Percentiles rank a stretch among this genome's conserved stretches.
These are phyloP conservation scores for Cecropterus lyciades DNA, from an alignment of 1,140 invertebrate genomes.

Conservation along the genomic window DNA sequence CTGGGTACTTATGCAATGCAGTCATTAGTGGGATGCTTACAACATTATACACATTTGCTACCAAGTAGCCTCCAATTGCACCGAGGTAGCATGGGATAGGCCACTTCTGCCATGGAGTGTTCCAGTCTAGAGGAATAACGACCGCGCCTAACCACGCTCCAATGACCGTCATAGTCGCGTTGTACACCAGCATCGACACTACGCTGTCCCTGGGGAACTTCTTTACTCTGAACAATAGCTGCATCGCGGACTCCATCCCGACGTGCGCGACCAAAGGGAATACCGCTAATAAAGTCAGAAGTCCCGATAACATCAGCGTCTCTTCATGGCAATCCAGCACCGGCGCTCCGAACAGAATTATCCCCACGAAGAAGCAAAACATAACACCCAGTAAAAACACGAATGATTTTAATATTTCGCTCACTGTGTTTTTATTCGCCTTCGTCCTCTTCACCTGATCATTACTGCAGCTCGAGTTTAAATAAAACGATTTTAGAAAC, in stretches of 20 bases:
- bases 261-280: constrained; percentile 87
- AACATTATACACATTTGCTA: constrained; percentile 85
- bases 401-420: constrained; percentile 64
- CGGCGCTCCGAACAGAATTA: constrained; percentile 91
- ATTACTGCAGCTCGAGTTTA: constrained; percentile 48
- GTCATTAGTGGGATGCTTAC: constrained; percentile 65
- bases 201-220: constrained; percentile 80
- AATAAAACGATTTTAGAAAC: constrained; percentile 71
- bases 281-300: constrained; percentile 88
- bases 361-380: constrained; percentile 85
- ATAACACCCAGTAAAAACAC: constrained; percentile 67
- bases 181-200: constrained; percentile 85
- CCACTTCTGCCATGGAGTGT: constrained; percentile 94
- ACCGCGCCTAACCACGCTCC: constrained; percentile 95
- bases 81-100: constrained; percentile 91
- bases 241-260: constrained; percentile 85
- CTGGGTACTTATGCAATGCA: constrained; percentile 63
- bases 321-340: constrained; percentile 87
- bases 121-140: constrained; percentile 96
- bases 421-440: constrained; percentile 54
- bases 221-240: constrained; percentile 83
- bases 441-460: constrained; percentile 63
- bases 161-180: constrained; percentile 87
- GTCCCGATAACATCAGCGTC: constrained; percentile 89
- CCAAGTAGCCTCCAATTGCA: constrained; percentile 87